Base-by-base conservation (phyloP, 2,797 vertebrate genomes). In the Oryzias sinensis region DNA sequence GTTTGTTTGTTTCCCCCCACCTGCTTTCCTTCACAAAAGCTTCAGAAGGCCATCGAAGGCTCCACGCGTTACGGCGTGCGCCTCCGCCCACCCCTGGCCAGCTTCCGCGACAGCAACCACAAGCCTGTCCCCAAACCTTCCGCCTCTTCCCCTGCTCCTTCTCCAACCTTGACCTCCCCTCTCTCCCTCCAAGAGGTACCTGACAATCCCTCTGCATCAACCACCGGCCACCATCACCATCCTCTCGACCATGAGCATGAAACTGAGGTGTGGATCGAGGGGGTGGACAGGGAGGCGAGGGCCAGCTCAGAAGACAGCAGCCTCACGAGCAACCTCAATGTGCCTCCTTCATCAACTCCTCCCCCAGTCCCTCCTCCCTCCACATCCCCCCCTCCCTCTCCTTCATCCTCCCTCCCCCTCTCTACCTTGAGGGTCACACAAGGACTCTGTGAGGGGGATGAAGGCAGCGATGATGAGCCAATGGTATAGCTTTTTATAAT, bases 31-130 rank as follows among this genome's bases (percentile, higher is more conserved):
- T 16, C 33, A 5, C 50, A 7, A 4, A 33, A 20, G 95, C 93
- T 98, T 52, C 96, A 97, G 84, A 98, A 96, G 74, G 95, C 95
- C 61, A 96, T 97, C 2, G 94, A 98, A 51, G 95, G 95, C 53
- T 96, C 96, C 69, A 96, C 95, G 0, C 87, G 93, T 68, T 94
- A 94, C 0, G 96, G 95, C 0, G 93, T 96, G 13, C 90, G 90
- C 0, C 93, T 97, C 42, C 94, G 93, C 1, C 96, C 96, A 0
- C 96, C 95, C 1, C 91, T 98, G 0, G 96, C 97, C 81, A 98
- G 95, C 62, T 95, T 98, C 56, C 92, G 95, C 0, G 92, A 90
- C n/a, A 80, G 29, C 49, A 91, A 72, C 20, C 91, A 90, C 22
- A 84, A 87, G 43, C 81, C 87, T 0, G 81, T 90, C 0, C 74